A percentile compares a stretch with the other conserved stretches of the same genome.
Conservation (phyloP, 2,113 vertebrate genomes). For the Trematocara stigmaticum region DNA sequence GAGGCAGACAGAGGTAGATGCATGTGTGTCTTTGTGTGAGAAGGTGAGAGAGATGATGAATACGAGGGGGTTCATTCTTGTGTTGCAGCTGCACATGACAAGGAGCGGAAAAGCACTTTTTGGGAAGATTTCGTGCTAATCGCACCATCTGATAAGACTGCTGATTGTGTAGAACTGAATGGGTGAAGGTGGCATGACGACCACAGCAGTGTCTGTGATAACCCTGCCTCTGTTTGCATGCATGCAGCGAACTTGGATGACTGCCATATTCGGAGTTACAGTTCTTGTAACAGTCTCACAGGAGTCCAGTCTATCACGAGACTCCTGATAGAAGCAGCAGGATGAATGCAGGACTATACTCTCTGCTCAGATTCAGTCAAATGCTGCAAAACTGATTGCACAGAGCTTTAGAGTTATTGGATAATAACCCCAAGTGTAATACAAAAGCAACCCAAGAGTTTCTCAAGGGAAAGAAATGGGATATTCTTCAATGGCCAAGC, state of each 20-base stretch:
- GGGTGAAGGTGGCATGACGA: background rate
- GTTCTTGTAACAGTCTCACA: background rate
- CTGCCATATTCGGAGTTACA: background rate
- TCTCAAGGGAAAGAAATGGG: background rate
- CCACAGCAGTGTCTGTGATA: background rate
- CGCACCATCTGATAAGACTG: slow-evolving; percentile 15
- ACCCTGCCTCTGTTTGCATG: background rate
- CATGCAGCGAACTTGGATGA: background rate
- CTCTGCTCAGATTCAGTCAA: background rate
- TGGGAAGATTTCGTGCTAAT: background rate
- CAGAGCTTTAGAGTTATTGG: background rate
- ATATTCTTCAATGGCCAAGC: background rate
- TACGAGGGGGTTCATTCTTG: background rate
- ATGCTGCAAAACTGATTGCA: background rate
- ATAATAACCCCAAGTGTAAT: background rate
- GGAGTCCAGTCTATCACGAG: background rate
- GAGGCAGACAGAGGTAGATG: background rate
- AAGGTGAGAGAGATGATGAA: background rate
- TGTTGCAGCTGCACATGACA: background rate
- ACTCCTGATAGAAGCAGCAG: background rate
- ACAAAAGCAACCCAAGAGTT: background rate
- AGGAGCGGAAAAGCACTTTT: background rate
- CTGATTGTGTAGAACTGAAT: slow-evolving; percentile 7
- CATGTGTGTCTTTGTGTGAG: background rate
- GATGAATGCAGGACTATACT: background rate